These are phyloP conservation scores for Corythoichthys intestinalis DNA, from an alignment of 2,113 vertebrate species.

Conservation along the genomic window DNA sequence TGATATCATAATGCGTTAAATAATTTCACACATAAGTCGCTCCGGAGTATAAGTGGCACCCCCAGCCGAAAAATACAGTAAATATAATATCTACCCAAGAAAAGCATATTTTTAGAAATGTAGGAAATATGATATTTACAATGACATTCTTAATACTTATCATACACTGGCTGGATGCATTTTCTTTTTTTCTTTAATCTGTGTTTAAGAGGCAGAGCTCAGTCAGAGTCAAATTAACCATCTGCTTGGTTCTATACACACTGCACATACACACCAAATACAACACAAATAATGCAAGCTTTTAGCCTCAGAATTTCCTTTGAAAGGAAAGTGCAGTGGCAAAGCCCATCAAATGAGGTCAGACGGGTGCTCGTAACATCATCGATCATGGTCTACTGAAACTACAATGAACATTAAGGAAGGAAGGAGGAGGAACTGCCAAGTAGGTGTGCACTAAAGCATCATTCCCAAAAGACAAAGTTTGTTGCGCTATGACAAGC, in stretches of 20 bases:
- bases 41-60: too few relatives aligned
- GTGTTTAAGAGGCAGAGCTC: background rate
- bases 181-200: background rate
- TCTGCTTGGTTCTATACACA: slow-evolving; percentile 1
- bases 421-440: too few relatives aligned
- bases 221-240: background rate
- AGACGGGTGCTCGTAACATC: background rate
- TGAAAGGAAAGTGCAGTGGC: background rate
- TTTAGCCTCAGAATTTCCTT: background rate
- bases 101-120: background rate
- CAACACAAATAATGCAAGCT: background rate
- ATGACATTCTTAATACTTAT: background rate
- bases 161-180: background rate
- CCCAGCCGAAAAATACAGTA: too few relatives aligned
- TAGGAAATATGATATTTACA: background rate
- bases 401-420: too few relatives aligned
- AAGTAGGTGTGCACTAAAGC: too few relatives aligned
- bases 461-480: too few relatives aligned
- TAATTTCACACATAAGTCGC: too few relatives aligned
- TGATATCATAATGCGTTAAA: too few relatives aligned
- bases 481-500: too few relatives aligned
- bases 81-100: too few relatives aligned
- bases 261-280: background rate
- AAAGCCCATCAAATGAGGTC: background rate
- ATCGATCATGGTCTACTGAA: background rate